Base-by-base conservation (phyloP, 2,113 vertebrate genomes). In the Thomomys bottae region DNA sequence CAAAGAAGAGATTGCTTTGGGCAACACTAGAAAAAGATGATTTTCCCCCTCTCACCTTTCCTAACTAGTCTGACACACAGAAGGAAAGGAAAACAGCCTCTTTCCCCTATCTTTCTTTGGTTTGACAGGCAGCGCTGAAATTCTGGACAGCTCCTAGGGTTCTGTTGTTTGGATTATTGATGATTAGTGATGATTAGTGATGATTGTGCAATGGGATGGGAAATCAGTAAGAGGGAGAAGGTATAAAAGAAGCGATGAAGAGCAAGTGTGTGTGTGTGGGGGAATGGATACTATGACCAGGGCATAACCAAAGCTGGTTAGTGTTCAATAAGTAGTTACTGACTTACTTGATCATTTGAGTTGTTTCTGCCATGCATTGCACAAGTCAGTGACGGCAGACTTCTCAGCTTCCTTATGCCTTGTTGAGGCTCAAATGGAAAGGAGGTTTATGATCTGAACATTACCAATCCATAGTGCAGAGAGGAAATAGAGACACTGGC, bases 31-130 rank as follows among this genome's bases (percentile, higher is more conserved):
- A 92, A 94, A 95, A 95, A 57, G 92, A 94, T 90, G 54, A 12
- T 49, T 86, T 77, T 94, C 85, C 45, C 45, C 45, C 94, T 96
- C 93, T 92, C 77, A 90, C 90, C 72, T 88, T 95, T 85, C 40
- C 92, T 87, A 95, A 96, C 95, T 96, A 95, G 83, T 88, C 93
- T 96, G 94, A 61, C 93, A 82, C 93, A 94, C 66, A 70, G 68
- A 93, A 79, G 59, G 76, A 93, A 92, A 94, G 84, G 91, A 92
- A 95, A 57, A 40, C 45, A 36, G 42, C 32, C 49, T 4, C 75
- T 32, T 30, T 14, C 20, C 3, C 12, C 57, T 17, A 23, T 1
- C 23, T 4, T 18, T 23, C 54, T 28, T 24, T 72, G 40, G 71
- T 82, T 85, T 94, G 87, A 86, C 2, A 32, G 64, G n/a, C 59